A percentile compares a stretch with the other conserved stretches of the same genome.
phyloP scores from a whole-genome alignment of 2,797 vertebrate species.

The Onychomys arenicola region DNA sequence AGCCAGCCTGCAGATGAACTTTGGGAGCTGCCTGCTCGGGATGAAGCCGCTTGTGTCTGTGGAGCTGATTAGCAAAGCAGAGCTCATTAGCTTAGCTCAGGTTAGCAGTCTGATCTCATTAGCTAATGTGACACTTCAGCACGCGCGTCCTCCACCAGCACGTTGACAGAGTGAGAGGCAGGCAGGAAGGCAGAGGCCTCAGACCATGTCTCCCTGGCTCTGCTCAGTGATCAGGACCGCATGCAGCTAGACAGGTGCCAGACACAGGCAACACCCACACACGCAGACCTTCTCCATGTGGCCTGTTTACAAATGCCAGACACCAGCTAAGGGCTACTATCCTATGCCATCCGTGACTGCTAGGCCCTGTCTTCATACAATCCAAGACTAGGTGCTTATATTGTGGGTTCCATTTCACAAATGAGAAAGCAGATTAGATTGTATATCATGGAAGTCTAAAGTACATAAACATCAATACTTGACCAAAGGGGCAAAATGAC shows the following conservation, averaged over 20 bases:
- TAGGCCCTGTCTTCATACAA: background rate
- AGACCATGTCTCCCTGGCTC: background rate
- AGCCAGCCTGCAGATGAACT: background rate
- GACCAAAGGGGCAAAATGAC: background rate
- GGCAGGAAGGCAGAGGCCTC: background rate
- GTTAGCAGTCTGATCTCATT: slow-evolving; percentile 85
- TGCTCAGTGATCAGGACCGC: background rate
- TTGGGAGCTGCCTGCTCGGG: background rate
- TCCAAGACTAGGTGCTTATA: background rate
- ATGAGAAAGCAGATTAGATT: background rate
- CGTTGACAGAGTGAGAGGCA: rapidly evolving
- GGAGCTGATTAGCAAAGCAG: slow-evolving; percentile 78
- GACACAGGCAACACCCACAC: background rate
- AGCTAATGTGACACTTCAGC: slow-evolving; percentile 72
- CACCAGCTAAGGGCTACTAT: background rate
- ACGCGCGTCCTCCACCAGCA: background rate
- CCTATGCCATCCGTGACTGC: too few relatives aligned
- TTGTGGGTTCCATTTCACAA: background rate
- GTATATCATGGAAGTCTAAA: background rate
- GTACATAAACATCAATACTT: background rate
- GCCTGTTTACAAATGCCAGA: background rate
- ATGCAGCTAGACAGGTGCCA: rapidly evolving
- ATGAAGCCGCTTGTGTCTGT: slow-evolving; percentile 38
- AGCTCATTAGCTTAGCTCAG: slow-evolving; percentile 84
- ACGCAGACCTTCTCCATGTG: background rate